Base-by-base conservation (phyloP, 2,888 invertebrate genomes). In the Apamea sordens region DNA sequence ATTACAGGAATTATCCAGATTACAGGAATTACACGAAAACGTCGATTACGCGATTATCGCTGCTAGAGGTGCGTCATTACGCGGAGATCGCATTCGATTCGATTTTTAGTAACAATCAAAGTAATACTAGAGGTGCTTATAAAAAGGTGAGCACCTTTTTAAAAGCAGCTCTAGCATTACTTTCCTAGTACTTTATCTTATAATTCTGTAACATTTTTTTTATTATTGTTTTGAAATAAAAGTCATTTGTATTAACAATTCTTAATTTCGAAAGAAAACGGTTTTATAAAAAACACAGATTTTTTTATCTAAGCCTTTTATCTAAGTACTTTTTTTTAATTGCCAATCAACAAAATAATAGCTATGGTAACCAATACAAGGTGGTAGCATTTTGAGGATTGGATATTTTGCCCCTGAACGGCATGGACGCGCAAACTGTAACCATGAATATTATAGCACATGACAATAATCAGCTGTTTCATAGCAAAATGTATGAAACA, bases 1-100 rank as follows among this genome's bases (percentile, higher is more conserved):
- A 92, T 92, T 91, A 89, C 90, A 68, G 85, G 87, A 89, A 92
- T 93, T 90, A 89, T 89, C 50, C 88, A 87, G 88, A 90, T 92
- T 90, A 90, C 90, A 77, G 80, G 69, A 74, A 88, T 88, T 89
- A 85, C 89, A 63, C 82, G 79, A 87, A 85, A 81, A 80, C 76
- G 72, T 47, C 79, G 73, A 89, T 87, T 87, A 87, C 87, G 44
- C 89, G 81, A 89, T 88, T 84, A 89, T 80, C 75, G 79, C 78
- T 61, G 81, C 77, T 80, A 82, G 82, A 83, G 79, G 68, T 76
- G 77, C 76, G 50, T 65, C 79, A 72, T 83, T 80, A 78, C 70
- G 44, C 77, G 77, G 47, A 47, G 36, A 47, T 79, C n/a, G 83
- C 63, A 77, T 79, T 83, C 41, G 63, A 79, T 83, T 77, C 77